Percentiles rank a stretch among this genome's conserved stretches.
Conservation (phyloP, 2,797 vertebrate genomes). For the Channallabes apus region DNA sequence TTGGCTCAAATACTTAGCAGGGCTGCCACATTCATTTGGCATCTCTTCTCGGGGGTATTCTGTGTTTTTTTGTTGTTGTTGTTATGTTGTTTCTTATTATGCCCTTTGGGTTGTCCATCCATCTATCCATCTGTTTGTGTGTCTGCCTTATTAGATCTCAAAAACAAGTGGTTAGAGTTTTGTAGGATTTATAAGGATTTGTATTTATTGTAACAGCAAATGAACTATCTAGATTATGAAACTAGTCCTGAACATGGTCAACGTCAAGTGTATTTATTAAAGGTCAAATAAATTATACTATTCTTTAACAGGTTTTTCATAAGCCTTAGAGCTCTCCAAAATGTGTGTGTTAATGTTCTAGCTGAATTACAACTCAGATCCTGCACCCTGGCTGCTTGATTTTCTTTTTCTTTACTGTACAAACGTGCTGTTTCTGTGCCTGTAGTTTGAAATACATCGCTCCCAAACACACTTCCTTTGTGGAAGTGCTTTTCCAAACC, state of each 20-base stretch:
- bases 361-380: no score
- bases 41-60: neutral
- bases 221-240: neutral
- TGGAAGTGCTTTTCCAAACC: no score
- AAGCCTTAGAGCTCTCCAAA: no score
- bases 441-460: no score
- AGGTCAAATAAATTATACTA: no score
- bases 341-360: no score
- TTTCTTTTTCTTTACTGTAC: no score
- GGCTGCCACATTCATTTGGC: neutral
- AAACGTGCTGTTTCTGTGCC: no score
- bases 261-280: neutral
- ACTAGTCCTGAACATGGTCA: neutral
- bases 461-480: no score
- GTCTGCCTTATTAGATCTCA: neutral
- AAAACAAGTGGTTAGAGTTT: neutral
- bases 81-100: neutral
- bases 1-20: neutral
- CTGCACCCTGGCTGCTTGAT: no score
- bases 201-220: neutral
- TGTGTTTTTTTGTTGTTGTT: neutral
- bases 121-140: neutral
- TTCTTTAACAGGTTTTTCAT: no score
- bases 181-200: neutral
- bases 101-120: neutral